A percentile compares a stretch with the other conserved stretches of the same genome.
phyloP scores from a whole-genome alignment of 2,113 vertebrate genomes.

The human (Homo sapiens) region GRCh38 chr1:65048501-65049000 shows the following conservation, averaged over 20 bases:
- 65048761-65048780: neutral
- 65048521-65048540: slow-evolving; percentile 54
- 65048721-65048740: neutral
- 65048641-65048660: neutral
- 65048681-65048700: slow-evolving; percentile 3
- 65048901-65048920: neutral
- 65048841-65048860: neutral
- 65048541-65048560: neutral
- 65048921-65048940: neutral
- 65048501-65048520: slow-evolving; percentile 56
- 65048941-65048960: neutral
- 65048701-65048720: neutral
- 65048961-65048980: neutral
- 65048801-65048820: neutral
- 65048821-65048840: neutral
- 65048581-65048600: slow-evolving; percentile 44
- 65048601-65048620: slow-evolving; percentile 48
- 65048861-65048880: neutral
- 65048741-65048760: neutral
- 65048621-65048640: slow-evolving; percentile 30
- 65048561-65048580: slow-evolving; percentile 30
- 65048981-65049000: neutral
- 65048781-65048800: neutral
- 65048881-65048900: neutral
- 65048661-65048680: slow-evolving; percentile 32